Evolutionary conservation across 2,797 vertebrate species (phyloP), one percentile per base, ranked within the genome.

Genomic region (Epinephelus coioides): DNA sequence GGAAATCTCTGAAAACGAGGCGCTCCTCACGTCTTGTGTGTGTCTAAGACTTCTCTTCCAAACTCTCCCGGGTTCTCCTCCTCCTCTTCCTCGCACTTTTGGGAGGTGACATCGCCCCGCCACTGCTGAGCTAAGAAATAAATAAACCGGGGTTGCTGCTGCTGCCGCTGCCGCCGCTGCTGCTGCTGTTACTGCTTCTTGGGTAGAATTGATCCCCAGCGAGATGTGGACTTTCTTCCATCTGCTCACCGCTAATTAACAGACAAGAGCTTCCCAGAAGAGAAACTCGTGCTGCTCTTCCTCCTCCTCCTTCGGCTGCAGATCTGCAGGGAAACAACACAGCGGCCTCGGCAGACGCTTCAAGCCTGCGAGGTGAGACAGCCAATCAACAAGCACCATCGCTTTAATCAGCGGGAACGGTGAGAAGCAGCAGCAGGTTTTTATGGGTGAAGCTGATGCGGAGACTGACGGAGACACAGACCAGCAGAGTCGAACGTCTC

Each of bases 161-260:
- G 7, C 34, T 19, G 80, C 63, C 19, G 73, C 70, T 10, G 51
- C 63, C 18, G 49, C 74, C 6, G 38, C 51, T 40, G 72, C 84
- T 11, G 61, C 76, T 53, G 84, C 73, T 78, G 79, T 63, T 80
- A 19, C 82, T 65, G 81, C 83, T 90, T 90, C 90, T 90, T 59
- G 74, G 76, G 76, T 71, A 73, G 91, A 91, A 90, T 86, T 87
- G 89, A 93, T 95, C 93, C 91, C 86, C 78, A 80, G 89, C 21
- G 88, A 94, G 83, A 90, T 79, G 85, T 86, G 86, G 86, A 92
- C 87, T 90, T 84, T 89, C 87, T 91, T 92, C 94, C 94, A 95
- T 94, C 92, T 95, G 94, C 88, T 93, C 78, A 12, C 69, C 74
- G 73, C 93, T 95, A 94, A 96, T 95, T 94, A 95, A 94, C 93